Percentiles rank a stretch among this genome's conserved stretches.
These are phyloP conservation scores for Holacanthus passer DNA, from an alignment of 2,113 vertebrate species.

Conservation along the genomic window DNA sequence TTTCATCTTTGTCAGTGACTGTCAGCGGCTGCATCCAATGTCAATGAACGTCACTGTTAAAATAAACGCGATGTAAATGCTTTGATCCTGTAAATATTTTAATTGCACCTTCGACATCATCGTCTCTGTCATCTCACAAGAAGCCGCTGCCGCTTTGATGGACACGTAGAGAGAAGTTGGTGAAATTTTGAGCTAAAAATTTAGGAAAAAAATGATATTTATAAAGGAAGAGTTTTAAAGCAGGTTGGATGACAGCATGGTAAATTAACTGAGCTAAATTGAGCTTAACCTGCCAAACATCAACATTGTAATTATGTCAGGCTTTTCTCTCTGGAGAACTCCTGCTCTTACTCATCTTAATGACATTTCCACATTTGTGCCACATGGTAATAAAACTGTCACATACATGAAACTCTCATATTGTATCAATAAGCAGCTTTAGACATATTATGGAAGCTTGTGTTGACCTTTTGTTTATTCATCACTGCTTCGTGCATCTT, in stretches of 20 bases:
- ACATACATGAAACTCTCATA: no score
- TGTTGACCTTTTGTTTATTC: not conserved
- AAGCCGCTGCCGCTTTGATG: constrained; percentile 20
- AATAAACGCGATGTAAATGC: constrained; percentile 29
- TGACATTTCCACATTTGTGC: no score
- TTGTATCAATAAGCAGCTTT: not conserved
- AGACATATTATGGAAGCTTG: not conserved
- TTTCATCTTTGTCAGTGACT: no score
- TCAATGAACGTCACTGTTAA: constrained; percentile 7
- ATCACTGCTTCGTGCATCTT: not conserved
- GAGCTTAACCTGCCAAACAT: constrained; percentile 54
- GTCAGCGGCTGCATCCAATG: no score
- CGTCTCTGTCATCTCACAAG: constrained; percentile 1
- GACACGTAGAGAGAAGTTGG: not conserved
- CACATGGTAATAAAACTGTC: no score
- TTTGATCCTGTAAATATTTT: constrained; percentile 33
- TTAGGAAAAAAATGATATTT: not conserved
- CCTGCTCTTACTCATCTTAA: no score
- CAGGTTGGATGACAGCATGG: constrained; percentile 48
- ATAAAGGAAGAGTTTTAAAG: constrained; percentile 44
- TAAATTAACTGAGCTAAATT: constrained; percentile 61
- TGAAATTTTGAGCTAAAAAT: constrained; percentile 10
- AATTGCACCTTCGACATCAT: constrained; percentile 31
- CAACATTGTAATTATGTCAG: constrained; percentile 53
- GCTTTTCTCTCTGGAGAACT: constrained; percentile 20